phyloP scores from a whole-genome alignment of 2,888 invertebrate genomes.

The Chalcis sispes region DNA sequence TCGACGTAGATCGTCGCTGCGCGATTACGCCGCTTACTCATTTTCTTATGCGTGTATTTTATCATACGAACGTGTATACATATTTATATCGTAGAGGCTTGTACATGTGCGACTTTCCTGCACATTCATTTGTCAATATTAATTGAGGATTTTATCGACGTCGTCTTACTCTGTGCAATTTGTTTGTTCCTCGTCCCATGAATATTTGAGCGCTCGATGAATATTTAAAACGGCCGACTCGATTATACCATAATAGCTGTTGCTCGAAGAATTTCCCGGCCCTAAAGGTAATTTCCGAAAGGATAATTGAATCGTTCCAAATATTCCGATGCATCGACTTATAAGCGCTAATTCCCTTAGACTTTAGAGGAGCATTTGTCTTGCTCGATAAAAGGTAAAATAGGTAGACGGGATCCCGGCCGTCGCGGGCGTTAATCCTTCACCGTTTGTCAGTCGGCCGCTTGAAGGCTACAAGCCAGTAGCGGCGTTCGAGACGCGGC shows the following conservation, averaged over 20 bases:
- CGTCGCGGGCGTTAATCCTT: slow-evolving; percentile 1
- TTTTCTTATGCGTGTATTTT: too few relatives aligned
- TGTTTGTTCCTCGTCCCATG: not conserved
- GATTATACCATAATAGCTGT: too few relatives aligned
- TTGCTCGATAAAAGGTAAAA: not conserved
- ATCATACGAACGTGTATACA: too few relatives aligned
- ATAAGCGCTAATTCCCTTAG: not conserved
- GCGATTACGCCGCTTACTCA: not conserved
- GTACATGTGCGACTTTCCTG: not conserved
- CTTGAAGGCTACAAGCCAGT: too few relatives aligned
- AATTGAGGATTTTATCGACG: not conserved
- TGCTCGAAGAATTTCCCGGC: too few relatives aligned
- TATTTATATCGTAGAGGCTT: not conserved
- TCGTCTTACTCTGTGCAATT: not conserved
- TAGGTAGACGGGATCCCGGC: not conserved
- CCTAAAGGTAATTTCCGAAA: not conserved
- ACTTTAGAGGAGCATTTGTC: not conserved
- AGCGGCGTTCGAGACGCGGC: not conserved
- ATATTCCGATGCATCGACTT: not conserved
- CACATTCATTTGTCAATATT: not conserved
- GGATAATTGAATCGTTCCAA: slow-evolving; percentile 25
- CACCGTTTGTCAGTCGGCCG: slow-evolving; percentile 30
- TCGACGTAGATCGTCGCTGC: not conserved
- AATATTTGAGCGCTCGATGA: not conserved
- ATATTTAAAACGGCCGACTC: not conserved